These are phyloP conservation scores for Diglossa cyanea DNA, from an alignment of 2,797 vertebrate species.

Conservation along the genomic window DNA sequence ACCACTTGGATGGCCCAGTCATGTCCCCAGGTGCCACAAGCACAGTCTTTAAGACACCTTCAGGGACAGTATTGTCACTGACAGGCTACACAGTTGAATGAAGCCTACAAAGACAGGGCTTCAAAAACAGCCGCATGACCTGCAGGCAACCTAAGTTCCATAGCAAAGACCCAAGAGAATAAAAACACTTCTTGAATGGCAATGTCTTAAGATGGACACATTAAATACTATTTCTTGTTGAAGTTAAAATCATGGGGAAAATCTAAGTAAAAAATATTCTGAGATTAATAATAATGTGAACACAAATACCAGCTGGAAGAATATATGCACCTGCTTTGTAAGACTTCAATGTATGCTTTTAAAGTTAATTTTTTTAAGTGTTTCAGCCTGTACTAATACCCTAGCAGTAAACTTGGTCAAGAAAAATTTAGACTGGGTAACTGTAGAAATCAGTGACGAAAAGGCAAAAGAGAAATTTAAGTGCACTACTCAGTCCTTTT, in stretches of 20 bases:
- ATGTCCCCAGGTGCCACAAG: not conserved
- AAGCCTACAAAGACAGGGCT: not conserved
- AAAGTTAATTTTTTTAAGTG: not conserved
- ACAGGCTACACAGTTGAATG: not conserved
- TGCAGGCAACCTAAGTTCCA: not conserved
- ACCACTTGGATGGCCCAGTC: not conserved
- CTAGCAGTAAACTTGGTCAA: not conserved
- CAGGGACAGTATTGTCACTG: not conserved
- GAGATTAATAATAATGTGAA: not conserved
- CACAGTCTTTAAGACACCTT: too few relatives aligned
- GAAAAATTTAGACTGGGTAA: not conserved
- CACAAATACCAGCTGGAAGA: not conserved
- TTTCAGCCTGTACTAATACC: not conserved
- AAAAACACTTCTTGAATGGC: not conserved
- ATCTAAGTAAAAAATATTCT: not conserved
- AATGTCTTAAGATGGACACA: not conserved
- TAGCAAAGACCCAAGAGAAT: slow-evolving; percentile 3
- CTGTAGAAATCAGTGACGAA: not conserved
- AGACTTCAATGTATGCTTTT: not conserved
- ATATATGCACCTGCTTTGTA: not conserved
- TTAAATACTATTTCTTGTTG: not conserved
- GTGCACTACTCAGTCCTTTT: not conserved
- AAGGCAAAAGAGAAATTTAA: not conserved
- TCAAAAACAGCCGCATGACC: not conserved
- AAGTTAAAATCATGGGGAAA: not conserved